Evolutionary conservation across 2,797 vertebrate species (phyloP).

Genomic region (Valencia hispanica): DNA sequence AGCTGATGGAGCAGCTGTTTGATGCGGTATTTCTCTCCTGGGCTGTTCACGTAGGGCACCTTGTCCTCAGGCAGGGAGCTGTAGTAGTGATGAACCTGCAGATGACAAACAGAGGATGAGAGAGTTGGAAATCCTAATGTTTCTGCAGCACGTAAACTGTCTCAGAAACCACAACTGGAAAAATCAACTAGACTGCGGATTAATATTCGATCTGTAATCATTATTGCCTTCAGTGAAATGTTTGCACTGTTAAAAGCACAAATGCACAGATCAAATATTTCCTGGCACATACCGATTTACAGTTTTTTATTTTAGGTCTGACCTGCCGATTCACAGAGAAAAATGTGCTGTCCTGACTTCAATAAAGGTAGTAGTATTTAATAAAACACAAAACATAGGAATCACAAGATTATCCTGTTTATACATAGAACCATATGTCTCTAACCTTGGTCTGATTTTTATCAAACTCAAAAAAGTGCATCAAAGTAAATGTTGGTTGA

Average conservation of each 20-base stretch:
- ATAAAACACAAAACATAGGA: not conserved
- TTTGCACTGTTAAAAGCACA: no score
- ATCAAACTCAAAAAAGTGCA: not conserved
- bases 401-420: not conserved
- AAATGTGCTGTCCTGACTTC: not conserved
- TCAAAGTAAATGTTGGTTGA: not conserved
- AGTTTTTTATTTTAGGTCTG: not conserved
- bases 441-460: not conserved
- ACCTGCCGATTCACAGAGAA: not conserved
- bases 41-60: conserved; percentile 98
- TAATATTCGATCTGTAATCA: not conserved
- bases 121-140: conserved; percentile 6
- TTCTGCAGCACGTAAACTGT: not conserved
- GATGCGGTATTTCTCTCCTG: conserved; percentile 96
- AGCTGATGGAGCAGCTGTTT: conserved; percentile 98
- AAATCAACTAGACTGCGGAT: no score
- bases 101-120: conserved; percentile 11
- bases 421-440: not conserved
- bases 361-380: not conserved
- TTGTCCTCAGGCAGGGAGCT: conserved; percentile 98
- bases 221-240: not conserved
- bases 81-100: conserved; percentile 98
- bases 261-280: no score
- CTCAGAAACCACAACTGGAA: conserved; percentile 6
- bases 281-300: no score